Base-by-base conservation (phyloP, 2,113 vertebrate genomes). In the Euleptes europaea region DNA sequence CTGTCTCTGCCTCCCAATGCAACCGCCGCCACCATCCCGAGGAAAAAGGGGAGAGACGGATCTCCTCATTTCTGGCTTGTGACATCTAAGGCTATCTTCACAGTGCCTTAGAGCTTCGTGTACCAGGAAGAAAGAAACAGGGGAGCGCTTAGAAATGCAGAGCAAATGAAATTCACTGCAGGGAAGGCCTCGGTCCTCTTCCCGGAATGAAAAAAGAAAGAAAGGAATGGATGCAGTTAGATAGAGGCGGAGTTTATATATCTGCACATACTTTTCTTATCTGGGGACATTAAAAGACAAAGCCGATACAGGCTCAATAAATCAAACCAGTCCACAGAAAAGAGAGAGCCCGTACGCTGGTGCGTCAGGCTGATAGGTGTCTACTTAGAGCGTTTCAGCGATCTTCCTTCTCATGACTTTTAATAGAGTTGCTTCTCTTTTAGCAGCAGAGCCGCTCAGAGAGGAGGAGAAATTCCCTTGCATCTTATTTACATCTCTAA, bases 111-210 rank as follows among this genome's bases (percentile, higher is more conserved):
- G 74, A 49, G 65, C 67, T 83, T 84, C 80, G 78, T 90, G 75
- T 86, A 85, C 40, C 77, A 87, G 47, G 67, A 86, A 76, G 57
- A 92, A 86, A 90, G 63, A 88, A 63, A 82, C 85, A 82, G 79
- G 71, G 65, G 72, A 90, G 26, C 67, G 90, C 79, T 94, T 86
- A 82, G 84, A 77, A 83, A 87, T 72, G 78, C 90, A 88, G 82
- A 69, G 15, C 65, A 83, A 0, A 0, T 88, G 60, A 71, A 91
- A 89, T 31, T 84, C 67, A 28, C 47, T 6, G 60, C n/a, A 74
- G 40, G 1, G 19, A 60, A 28, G 73, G 51, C 7, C 26, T 44
- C 67, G 3, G 5, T 54, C 84, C 1, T 5, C 13, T 84, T 78
- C 66, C 12, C 28, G 26, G 81, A 40, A 86, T 54, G 70, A 72